Conservation (phyloP, 2,888 invertebrate genomes). For the Scelioninae gen. 1 region DNA sequence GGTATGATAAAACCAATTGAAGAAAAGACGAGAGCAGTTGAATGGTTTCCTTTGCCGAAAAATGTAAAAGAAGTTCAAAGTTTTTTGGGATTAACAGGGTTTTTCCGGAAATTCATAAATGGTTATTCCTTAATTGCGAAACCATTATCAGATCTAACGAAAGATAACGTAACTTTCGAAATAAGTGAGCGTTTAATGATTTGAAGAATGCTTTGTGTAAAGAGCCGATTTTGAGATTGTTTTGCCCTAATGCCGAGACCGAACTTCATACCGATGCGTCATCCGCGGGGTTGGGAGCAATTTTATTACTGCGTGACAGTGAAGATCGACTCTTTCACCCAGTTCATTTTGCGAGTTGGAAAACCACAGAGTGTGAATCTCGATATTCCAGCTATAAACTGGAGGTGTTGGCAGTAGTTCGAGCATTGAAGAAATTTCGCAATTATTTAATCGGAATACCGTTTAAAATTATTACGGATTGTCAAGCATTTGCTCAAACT, state of each 20-base stretch:
- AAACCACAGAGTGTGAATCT: background rate
- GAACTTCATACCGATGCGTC: background rate
- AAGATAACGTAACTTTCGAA: background rate
- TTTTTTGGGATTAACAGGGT: background rate
- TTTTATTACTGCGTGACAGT: background rate
- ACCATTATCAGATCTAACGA: background rate
- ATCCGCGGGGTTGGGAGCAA: background rate
- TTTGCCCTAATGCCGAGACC: no score
- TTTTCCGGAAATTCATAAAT: no score
- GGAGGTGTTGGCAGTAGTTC: background rate
- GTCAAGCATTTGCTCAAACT: background rate
- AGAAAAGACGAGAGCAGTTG: background rate
- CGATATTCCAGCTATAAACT: conserved; percentile 1
- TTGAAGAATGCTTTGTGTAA: background rate
- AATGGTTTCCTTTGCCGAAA: background rate
- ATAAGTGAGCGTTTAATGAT: background rate
- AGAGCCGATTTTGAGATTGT: background rate
- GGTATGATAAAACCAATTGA: conserved; percentile 1
- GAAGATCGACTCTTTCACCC: background rate
- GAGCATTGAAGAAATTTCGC: background rate
- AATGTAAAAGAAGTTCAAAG: background rate
- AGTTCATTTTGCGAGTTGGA: background rate
- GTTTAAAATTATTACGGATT: conserved; percentile 2
- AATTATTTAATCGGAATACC: background rate
- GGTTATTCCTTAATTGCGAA: background rate